Evolutionary conservation across 2,113 vertebrate genomes (phyloP), one percentile per base, ranked within the genome.

Genomic region (Eulemur macaco): DNA sequence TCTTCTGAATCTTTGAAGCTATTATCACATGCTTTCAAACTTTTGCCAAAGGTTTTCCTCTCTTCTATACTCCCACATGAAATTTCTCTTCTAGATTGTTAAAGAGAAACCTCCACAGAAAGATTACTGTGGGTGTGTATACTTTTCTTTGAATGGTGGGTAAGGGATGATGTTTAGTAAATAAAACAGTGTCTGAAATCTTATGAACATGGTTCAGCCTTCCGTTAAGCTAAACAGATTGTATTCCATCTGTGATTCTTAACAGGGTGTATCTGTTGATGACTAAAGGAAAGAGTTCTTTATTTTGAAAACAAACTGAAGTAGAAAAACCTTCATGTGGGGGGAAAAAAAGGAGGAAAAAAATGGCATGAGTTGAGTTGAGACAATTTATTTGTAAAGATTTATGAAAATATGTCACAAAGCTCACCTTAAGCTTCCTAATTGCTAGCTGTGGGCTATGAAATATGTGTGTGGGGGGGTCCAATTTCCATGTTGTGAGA

Each of bases 1-100:
- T 95, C 96, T 96, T 73, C 45, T 76, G 93, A 93, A 97, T 93
- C 95, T 97, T 95, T 92, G 94, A 97, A 97, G 92, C 84, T 63
- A 84, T 95, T 94, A 95, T 93, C 83, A 84, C 45, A 89, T 45
- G 71, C 83, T 96, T 95, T 95, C 89, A 97, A 95, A 93, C 34
- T 96, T 96, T 88, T 68, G 89, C 94, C 97, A 97, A 93, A 76
- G 90, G 87, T 73, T 95, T 97, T 69, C 31, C 47, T 93, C 47
- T 90, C 25, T 92, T 97, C 91, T 88, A 88, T 87, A 45, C 23
- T 50, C 50, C n/a, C n/a, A 29, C 73, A 83, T 89, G 80, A 94
- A 93, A 93, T 76, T 68, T 88, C 31, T 94, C 91, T 94, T 94
- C 84, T 74, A 60, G 81, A 58, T 82, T 77, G 94, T 84, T 96